phyloP scores from a whole-genome alignment of 2,797 vertebrate genomes.

The Syngnathus acus region DNA sequence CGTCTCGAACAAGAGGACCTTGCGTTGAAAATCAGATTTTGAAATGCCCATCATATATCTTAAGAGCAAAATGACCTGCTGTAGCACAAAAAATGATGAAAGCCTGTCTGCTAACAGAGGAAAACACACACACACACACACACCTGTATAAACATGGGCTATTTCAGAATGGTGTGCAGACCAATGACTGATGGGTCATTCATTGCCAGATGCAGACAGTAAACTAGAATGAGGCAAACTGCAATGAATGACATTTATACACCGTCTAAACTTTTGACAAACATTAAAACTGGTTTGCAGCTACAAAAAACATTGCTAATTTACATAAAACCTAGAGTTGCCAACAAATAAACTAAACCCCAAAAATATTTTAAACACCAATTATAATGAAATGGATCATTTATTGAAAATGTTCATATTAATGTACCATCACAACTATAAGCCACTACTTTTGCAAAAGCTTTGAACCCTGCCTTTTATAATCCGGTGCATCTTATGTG shows the following conservation, averaged over 20 bases:
- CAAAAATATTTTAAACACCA: no score
- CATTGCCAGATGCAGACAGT: slow-evolving; percentile 42
- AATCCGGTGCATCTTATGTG: no score
- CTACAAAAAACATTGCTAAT: background rate
- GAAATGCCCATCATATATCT: slow-evolving; percentile 14
- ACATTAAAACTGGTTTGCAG: background rate
- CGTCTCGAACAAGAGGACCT: background rate
- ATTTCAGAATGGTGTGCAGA: slow-evolving; percentile 36
- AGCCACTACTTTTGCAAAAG: no score
- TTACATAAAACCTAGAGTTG: background rate
- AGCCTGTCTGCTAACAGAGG: slow-evolving; percentile 16
- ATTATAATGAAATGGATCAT: no score
- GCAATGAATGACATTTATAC: background rate
- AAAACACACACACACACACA: slow-evolving; percentile 27
- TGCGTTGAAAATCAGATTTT: background rate
- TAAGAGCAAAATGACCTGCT: slow-evolving; percentile 35
- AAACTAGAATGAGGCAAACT: slow-evolving; percentile 24
- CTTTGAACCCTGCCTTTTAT: no score
- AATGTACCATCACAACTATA: no score
- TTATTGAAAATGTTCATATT: no score
- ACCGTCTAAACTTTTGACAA: background rate
- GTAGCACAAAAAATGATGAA: slow-evolving; percentile 22
- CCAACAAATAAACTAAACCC: no score
- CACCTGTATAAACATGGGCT: slow-evolving; percentile 70
- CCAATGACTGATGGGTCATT: slow-evolving; percentile 54